Evolutionary conservation across 2,888 invertebrate species (phyloP).

Genomic region (Meganola albula): DNA sequence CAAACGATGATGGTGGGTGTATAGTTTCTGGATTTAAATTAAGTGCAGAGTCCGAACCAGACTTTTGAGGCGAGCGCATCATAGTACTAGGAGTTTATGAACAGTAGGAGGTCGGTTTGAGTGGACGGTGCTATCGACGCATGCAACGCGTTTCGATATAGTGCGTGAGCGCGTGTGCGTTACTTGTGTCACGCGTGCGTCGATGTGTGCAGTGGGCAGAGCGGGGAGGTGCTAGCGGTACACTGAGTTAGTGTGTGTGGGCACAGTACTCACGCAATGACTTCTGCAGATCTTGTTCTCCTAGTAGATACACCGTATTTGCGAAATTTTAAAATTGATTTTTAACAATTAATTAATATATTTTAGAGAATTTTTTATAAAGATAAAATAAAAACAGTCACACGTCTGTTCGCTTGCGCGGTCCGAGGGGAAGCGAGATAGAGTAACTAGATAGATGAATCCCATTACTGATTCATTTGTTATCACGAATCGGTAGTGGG

Average conservation of each 20-base stretch:
- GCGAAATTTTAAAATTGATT: not conserved
- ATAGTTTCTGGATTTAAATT: not conserved
- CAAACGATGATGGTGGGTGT: not conserved
- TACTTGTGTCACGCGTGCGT: not conserved
- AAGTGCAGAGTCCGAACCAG: not conserved
- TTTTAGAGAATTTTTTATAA: not conserved
- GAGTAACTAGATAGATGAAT: no score
- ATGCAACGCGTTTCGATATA: no score
- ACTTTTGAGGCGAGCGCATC: not conserved
- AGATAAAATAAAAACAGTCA: not conserved
- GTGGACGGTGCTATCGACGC: not conserved
- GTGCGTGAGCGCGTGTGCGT: not conserved
- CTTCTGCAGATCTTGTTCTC: not conserved
- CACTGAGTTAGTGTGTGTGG: not conserved
- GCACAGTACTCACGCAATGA: not conserved
- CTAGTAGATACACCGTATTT: not conserved
- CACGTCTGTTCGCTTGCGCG: conserved; percentile 1
- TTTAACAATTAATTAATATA: not conserved
- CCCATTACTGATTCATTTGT: no score
- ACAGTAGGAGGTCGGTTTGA: not conserved
- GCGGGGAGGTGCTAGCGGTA: not conserved
- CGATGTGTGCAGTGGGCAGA: not conserved
- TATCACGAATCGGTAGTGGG: no score
- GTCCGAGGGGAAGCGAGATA: not conserved
- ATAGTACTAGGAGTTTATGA: not conserved